Evolutionary conservation across 2,113 vertebrate species (phyloP), one percentile per base, ranked within the genome.

Genomic region (Litocranius walleri): DNA sequence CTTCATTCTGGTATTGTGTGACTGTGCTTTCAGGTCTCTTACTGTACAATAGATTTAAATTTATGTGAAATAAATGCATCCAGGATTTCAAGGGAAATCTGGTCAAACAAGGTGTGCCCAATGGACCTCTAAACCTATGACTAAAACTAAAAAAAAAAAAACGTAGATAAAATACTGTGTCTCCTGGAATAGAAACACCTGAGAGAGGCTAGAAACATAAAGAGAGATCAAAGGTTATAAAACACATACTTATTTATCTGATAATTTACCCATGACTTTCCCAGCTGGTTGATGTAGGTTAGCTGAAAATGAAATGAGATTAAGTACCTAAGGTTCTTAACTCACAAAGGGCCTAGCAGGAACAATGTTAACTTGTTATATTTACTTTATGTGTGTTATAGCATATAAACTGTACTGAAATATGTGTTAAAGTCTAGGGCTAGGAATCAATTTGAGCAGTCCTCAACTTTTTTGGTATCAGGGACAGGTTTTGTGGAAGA

Each of bases 221-320:
- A 56, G 2, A 95, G 4, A 29, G 61, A 94, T 78, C n/a, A 81
- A 90, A 86, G 36, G 8, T 64, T 84, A 62, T 57, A 62, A 90
- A 62, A 88, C 5, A 48, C 11, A 57, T 10, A 74, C 50, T 74
- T 67, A 16, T 40, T 84, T 84, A 54, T 25, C 84, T 90, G 71
- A 82, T 84, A 62, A 82, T 84, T 78, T 64, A 80, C 29, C 71
- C 43, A 6, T 54, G 30, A 81, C 52, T 92, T 97, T 94, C 57
- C 14, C 23, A 92, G 27, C 4, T 91, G 21, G 30, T 36, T 1
- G 2, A 59, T 57, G 19, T 52, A 16, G 13, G 10, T 62, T 87
- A 43, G n/a, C 59, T 92, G 21, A 83, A 90, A 97, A 83, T 71
- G 36, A 89, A 94, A 59, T n/a, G 23, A 85, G 15, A 92, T 88